Conservation (phyloP, 2,888 invertebrate genomes). For the Syrista parreyssii region DNA sequence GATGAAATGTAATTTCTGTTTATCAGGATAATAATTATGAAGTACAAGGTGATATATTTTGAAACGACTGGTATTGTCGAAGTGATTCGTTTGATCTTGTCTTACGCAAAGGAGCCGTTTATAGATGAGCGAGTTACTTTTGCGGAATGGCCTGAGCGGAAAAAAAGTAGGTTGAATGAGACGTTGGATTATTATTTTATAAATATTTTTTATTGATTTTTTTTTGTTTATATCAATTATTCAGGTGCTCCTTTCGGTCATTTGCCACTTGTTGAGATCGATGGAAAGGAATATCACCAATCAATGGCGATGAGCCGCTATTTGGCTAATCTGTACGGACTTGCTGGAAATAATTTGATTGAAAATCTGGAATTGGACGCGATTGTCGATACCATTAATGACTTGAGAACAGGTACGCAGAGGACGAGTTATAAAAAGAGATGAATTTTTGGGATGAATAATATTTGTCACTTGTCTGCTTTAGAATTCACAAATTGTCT, state of each 20-base stretch:
- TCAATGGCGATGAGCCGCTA: conserved; percentile 19
- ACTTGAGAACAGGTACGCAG: conserved; percentile 15
- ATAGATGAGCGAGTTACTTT: not conserved
- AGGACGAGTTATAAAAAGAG: no score
- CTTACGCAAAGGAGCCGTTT: not conserved
- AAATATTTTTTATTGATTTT: no score
- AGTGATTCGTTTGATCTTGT: not conserved
- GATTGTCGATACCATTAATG: conserved; percentile 18
- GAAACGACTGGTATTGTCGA: conserved; percentile 2
- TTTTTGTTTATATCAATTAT: no score
- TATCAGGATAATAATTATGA: no score
- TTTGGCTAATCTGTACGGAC: conserved; percentile 15
- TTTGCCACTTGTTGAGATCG: conserved; percentile 15
- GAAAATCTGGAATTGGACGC: conserved; percentile 20
- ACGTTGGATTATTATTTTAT: not conserved
- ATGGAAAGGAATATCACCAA: conserved; percentile 17
- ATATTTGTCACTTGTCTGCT: not conserved
- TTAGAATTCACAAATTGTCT: conserved; percentile 8
- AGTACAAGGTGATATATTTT: conserved; percentile 3
- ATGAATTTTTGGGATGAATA: no score
- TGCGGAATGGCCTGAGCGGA: not conserved
- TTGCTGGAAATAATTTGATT: conserved; percentile 16
- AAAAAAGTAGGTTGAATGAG: not conserved
- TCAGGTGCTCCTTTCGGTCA: conserved; percentile 7
- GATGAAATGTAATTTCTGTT: no score